Base-by-base conservation (phyloP, 1,140 invertebrate species). In the Papilio glaucus region DNA sequence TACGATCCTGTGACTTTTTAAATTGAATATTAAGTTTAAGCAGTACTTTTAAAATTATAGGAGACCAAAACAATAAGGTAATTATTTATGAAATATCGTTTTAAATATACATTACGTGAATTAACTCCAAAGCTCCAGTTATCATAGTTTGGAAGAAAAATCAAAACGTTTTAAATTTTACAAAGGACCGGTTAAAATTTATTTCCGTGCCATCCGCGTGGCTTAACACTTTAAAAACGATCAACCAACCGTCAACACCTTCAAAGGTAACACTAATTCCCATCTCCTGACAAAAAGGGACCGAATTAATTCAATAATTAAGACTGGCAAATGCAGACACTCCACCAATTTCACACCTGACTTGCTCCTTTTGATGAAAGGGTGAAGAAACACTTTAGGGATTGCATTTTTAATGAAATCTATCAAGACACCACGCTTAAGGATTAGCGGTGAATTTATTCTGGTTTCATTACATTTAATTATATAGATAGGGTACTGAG, bases 281-380 rank as follows among this genome's bases (percentile, higher is more conserved):
- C 57, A 73, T 74, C 71, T 81, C 61, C 61, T 62, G 39, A 45
- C 61, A 70, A 72, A 78, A 80, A 85, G 78, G 81, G 77, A 60
- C 76, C 72, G 68, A 80, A 84, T 86, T 88, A 89, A 85, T 87
- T 82, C 81, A 69, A 76, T 87, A 90, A 90, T 88, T 86, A 87
- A 65, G 83, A 61, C 73, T 83, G 84, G 85, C 88, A 87, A 82
- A 76, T 74, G 82, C 88, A 89, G 85, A 79, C 85, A 80, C 82
- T 87, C 75, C 74, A 76, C 80, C 78, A 79, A 86, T 89, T 90
- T 90, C 78, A 88, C 88, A 90, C 88, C 87, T 90, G 87, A 85
- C 77, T 87, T 82, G 63, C 81, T 72, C 75, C 74, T 81, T 85
- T 84, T 81, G 77, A 73, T 71, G 76, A 79, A 82, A 81, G 87